Percentiles rank a stretch among this genome's conserved stretches.
Conservation (phyloP, 2,797 vertebrate genomes). For the Rhodeus uyekii region DNA sequence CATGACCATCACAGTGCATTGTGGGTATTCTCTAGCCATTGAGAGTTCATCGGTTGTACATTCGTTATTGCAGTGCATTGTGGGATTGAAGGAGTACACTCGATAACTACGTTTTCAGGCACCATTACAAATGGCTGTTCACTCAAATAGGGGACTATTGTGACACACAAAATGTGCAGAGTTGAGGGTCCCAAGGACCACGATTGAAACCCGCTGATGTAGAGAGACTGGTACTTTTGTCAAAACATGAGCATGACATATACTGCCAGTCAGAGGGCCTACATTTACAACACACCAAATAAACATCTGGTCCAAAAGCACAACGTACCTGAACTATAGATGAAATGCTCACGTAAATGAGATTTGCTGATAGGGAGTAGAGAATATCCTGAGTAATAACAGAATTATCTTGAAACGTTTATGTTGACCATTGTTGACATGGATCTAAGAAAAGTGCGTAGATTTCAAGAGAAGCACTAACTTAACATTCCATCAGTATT, state of each 20-base stretch:
- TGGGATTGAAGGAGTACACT: too few relatives aligned
- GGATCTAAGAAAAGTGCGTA: slow-evolving; percentile 3
- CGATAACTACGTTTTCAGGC: too few relatives aligned
- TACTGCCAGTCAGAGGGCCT: slow-evolving; percentile 22
- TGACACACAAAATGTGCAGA: neutral
- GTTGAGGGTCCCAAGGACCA: neutral
- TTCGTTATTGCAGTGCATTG: too few relatives aligned
- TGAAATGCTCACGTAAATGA: slow-evolving; percentile 50
- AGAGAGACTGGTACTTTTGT: neutral
- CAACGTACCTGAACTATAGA: slow-evolving; percentile 45
- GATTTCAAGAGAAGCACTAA: neutral
- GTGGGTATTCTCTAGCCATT: too few relatives aligned
- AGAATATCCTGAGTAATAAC: slow-evolving; percentile 21
- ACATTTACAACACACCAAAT: slow-evolving; percentile 29
- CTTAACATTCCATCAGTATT: slow-evolving; percentile 24
- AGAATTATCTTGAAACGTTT: slow-evolving; percentile 38
- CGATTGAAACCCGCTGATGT: neutral
- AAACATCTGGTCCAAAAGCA: slow-evolving; percentile 49
- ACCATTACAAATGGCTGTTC: too few relatives aligned
- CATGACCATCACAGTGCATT: too few relatives aligned
- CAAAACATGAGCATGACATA: slow-evolving; percentile 1
- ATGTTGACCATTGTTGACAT: slow-evolving; percentile 34
- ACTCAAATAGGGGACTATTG: too few relatives aligned
- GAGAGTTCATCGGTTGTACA: too few relatives aligned
- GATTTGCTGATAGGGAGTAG: slow-evolving; percentile 43